Evolutionary conservation across 2,888 invertebrate genomes (phyloP), one percentile per base, ranked within the genome.

Genomic region (Nyleta sp.): DNA sequence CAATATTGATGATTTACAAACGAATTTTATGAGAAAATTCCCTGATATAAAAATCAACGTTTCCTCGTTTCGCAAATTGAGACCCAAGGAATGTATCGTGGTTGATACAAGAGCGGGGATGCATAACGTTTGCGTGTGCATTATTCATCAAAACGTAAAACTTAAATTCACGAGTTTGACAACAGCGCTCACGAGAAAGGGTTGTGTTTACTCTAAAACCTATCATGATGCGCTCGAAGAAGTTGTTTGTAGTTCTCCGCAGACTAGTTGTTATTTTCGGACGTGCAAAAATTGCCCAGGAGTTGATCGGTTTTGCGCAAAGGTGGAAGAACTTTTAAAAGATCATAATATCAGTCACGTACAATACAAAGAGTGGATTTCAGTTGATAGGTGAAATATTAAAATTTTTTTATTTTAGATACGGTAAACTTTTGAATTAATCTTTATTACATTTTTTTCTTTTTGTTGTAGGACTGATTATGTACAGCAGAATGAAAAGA

Each of bases 351-450:
- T 60, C 35, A 46, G 1, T 33, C n/a, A 20, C 0, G 28, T 60
- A n/a, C 5, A 33, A 33, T 60, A 46, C 33, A 60, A 60, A 35
- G 46, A 60, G 13, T 60, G 46, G 60, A 46, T 10, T 20, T 60
- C 60, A 33, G 60, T 60, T 33, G 60, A 60, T 60, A 60, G 60
- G 60, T 60, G 28, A 44, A 33, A 13, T 60, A 31, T 60, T 46
- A 33, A 13, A 46, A 31, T 60, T 46, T 35, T 35, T 28, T 28
- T 28, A 28, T 28, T 28, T 28, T 5, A 28, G 10, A 28, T 8
- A 1, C 28, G 8, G 6, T 3, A 8, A 2, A 38, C 24, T 22
- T 2, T 48, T 48, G 1, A 7, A 22, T 4, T 48, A 48, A 48
- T 48, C 1, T 4, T 48, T 18, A 2, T 13, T 48, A 48, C 15